Conservation (phyloP, 2,113 vertebrate species). For the Corythornis madagascariensis region DNA sequence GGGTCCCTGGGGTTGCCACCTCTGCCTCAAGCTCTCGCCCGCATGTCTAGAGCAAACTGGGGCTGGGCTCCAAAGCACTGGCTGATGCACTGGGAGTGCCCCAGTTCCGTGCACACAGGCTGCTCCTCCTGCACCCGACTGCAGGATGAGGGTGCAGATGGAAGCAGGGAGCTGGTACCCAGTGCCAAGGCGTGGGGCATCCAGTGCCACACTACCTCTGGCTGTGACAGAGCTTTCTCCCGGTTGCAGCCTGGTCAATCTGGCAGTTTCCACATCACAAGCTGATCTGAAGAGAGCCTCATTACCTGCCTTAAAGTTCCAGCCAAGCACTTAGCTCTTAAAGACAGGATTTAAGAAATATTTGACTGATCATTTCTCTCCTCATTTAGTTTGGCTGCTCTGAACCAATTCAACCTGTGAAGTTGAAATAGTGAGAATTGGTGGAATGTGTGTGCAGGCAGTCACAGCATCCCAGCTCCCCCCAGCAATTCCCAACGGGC, state of each 20-base stretch:
- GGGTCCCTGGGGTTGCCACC: neutral
- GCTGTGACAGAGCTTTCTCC: conserved; percentile 52
- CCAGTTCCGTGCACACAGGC: neutral
- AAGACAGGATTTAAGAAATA: conserved; percentile 70
- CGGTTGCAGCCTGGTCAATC: conserved; percentile 64
- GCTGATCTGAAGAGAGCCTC: conserved; percentile 69
- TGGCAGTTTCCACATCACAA: conserved; percentile 68
- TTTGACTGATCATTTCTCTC: conserved; percentile 74
- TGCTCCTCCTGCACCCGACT: neutral
- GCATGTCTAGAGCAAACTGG: neutral
- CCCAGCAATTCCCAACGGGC: neutral
- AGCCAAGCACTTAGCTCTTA: conserved; percentile 70
- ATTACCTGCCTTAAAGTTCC: conserved; percentile 70
- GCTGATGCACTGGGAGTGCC: neutral
- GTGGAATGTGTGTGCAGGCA: conserved; percentile 10
- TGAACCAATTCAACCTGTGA: conserved; percentile 70
- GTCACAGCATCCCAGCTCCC: neutral
- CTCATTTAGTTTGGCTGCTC: conserved; percentile 72
- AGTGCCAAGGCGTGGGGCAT: neutral
- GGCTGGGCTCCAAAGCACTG: neutral
- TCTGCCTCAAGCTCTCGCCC: neutral
- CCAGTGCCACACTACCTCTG: rapidly evolving
- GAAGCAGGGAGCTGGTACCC: neutral
- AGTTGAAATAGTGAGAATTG: conserved; percentile 50
- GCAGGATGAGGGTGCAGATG: neutral